These are phyloP conservation scores for Xylocampa areola DNA, from an alignment of 2,888 invertebrate genomes.

Conservation along the genomic window DNA sequence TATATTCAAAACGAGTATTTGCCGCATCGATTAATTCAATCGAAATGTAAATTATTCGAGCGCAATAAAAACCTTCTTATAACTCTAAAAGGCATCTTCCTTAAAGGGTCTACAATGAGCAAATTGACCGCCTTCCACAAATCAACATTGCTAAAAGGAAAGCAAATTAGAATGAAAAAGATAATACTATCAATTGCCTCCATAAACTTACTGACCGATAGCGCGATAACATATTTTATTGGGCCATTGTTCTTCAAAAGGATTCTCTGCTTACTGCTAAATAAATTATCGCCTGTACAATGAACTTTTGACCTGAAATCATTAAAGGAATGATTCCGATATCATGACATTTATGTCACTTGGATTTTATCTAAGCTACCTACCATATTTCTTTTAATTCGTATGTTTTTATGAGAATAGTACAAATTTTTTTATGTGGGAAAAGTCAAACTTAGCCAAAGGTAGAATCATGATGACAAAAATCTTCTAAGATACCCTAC, in stretches of 20 bases:
- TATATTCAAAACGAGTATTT: too few species aligned
- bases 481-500: too few species aligned
- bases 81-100: slow-evolving; percentile 11
- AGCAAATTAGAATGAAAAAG: slow-evolving; percentile 52
- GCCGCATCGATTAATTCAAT: background rate
- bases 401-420: too few species aligned
- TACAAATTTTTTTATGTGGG: too few species aligned
- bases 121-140: slow-evolving; percentile 27
- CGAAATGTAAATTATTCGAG: background rate
- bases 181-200: slow-evolving; percentile 54
- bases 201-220: slow-evolving; percentile 57
- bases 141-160: slow-evolving; percentile 45
- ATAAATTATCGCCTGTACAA: slow-evolving; percentile 52
- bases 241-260: slow-evolving; percentile 59
- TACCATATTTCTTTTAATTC: too few species aligned
- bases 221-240: slow-evolving; percentile 61
- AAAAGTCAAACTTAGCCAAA: too few species aligned
- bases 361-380: background rate
- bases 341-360: slow-evolving; percentile 23
- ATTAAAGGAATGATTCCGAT: slow-evolving; percentile 44
- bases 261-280: slow-evolving; percentile 50
- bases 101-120: slow-evolving; percentile 42
- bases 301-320: slow-evolving; percentile 58
- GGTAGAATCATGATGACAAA: too few species aligned
- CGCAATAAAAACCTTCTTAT: background rate